Evolutionary conservation across 1,140 invertebrate genomes (phyloP).

Genomic region (Aphaenogaster rudis): DNA sequence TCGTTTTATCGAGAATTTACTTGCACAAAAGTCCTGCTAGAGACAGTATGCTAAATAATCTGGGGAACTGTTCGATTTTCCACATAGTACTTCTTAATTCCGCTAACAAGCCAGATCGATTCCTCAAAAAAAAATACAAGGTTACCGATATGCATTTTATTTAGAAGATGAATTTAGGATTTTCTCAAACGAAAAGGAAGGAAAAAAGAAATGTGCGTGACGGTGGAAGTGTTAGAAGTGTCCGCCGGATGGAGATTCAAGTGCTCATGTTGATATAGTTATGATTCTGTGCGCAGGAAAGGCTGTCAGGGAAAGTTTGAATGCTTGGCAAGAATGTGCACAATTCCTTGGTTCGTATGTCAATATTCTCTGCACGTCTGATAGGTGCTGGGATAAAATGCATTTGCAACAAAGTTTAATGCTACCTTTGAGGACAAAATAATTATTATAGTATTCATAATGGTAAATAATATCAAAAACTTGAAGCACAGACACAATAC

Average conservation of each 20-base stretch:
- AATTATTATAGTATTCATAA: neutral
- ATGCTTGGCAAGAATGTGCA: slow-evolving; percentile 47
- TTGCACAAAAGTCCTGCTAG: neutral
- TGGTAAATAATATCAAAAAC: neutral
- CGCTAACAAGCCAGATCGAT: neutral
- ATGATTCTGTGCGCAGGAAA: slow-evolving; percentile 53
- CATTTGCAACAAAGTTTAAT: neutral
- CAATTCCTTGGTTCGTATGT: slow-evolving; percentile 71
- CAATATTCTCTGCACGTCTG: slow-evolving; percentile 56
- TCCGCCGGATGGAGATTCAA: slow-evolving; percentile 8
- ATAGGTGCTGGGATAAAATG: slow-evolving; percentile 41
- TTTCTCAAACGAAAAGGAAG: neutral
- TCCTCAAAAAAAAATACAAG: neutral
- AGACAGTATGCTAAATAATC: slow-evolving; percentile 10
- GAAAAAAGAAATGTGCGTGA: slow-evolving; percentile 50
- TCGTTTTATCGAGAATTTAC: neutral
- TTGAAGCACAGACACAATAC: neutral
- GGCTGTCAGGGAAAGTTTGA: slow-evolving; percentile 58
- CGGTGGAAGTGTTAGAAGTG: slow-evolving; percentile 59
- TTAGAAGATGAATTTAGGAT: neutral
- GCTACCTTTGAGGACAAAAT: neutral
- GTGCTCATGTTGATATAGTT: slow-evolving; percentile 53
- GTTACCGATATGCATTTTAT: neutral
- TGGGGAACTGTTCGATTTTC: neutral
- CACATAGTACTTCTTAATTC: neutral